Evolutionary conservation across 1,140 invertebrate genomes (phyloP), one percentile per base, ranked within the genome.

Genomic region (Orius laevigatus): DNA sequence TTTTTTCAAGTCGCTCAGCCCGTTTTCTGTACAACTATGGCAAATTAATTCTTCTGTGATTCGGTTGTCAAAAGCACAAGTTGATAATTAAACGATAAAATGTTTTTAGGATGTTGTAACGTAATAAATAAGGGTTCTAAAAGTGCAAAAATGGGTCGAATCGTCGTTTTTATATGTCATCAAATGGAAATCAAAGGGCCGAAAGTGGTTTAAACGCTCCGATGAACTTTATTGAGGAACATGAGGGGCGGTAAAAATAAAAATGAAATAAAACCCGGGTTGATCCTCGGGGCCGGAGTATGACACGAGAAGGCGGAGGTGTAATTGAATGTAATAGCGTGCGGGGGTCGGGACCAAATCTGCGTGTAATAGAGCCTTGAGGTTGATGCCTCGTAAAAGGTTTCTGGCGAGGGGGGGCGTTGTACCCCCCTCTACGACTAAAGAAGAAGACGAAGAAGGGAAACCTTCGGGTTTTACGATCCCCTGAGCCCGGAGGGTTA

Each of bases 321-420:
- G 25, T 45, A 45, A 45, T 45, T 45, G 43, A 45, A 45, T 45
- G 43, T 45, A 45, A 45, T 45, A 31, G 25, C 20, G 43, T 31
- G 43, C 20, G 43, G 19, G 43, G 43, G 25, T 12, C 32, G 43
- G 25, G 12, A 31, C 43, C 43, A 45, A 45, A 45, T 45, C 43
- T 45, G 43, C 43, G 43, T 45, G 43, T 45, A 45, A 45, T 45
- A 45, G 43, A 45, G 43, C 36, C n/a, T 31, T 19, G 43, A 32
- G 18, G 40, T 16, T 11, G 18, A 18, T 16, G 32, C 19, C 19
- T 45, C 20, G 43, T 45, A 45, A 45, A 45, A 45, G 43, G 43
- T 31, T 11, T 31, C 20, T 45, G 19, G 32, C 5, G 32, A 10
- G 19, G 19, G n/a, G 11, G 18, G 43, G 15, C n/a, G 36, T 12